These are phyloP conservation scores for Caradrina kadenii DNA, from an alignment of 2,888 invertebrate species.

Conservation along the genomic window DNA sequence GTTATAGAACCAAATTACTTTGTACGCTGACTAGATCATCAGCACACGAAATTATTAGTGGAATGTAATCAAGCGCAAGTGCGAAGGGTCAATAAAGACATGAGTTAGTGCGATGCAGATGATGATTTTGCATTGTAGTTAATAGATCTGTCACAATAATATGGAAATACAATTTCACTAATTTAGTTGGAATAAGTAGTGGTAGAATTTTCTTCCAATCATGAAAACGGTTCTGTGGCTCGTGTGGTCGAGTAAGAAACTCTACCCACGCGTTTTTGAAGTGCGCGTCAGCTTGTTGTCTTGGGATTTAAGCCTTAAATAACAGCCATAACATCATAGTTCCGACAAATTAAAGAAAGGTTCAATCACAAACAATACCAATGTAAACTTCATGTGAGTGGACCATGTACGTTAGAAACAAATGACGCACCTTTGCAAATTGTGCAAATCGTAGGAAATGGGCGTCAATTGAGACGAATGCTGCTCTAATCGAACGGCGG, in stretches of 20 bases:
- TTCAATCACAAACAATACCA: constrained; percentile 38
- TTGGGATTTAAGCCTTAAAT: constrained; percentile 4
- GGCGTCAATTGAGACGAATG: constrained; percentile 77
- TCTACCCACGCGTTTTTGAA: background rate
- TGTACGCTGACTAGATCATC: constrained; percentile 20
- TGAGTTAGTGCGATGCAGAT: constrained; percentile 33
- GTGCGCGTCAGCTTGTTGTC: background rate
- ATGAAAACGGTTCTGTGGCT: no score
- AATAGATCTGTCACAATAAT: constrained; percentile 9
- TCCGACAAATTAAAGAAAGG: constrained; percentile 5
- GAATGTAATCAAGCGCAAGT: constrained; percentile 47
- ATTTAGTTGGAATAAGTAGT: background rate
- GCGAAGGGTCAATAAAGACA: constrained; percentile 45
- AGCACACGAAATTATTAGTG: constrained; percentile 41
- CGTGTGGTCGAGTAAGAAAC: no score
- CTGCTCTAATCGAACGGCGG: constrained; percentile 77
- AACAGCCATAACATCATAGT: background rate
- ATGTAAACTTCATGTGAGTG: constrained; percentile 37
- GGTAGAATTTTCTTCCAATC: background rate
- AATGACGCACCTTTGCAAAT: constrained; percentile 58
- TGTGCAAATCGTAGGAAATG: constrained; percentile 64
- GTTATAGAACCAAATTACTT: constrained; percentile 12
- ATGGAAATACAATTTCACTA: background rate
- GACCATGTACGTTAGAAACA: constrained; percentile 34
- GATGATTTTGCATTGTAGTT: constrained; percentile 17